Evolutionary conservation across 2,113 vertebrate genomes (phyloP).

Genomic region (Aldabrachelys gigantea): DNA sequence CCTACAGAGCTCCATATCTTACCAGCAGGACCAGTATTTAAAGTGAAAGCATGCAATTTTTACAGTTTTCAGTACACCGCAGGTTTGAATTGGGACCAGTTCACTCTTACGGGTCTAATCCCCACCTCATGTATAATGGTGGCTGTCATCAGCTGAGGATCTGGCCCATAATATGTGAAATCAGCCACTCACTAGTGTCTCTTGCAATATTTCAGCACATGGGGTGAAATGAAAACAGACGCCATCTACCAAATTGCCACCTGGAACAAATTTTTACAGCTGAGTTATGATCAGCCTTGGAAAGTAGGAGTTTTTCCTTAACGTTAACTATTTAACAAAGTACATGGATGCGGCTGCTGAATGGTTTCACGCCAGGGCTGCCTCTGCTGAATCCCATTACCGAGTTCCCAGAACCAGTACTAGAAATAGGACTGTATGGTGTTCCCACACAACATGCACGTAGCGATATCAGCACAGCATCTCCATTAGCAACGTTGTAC

Average conservation of each 20-base stretch:
- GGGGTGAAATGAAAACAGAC: slow-evolving; percentile 4
- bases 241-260: slow-evolving; percentile 30
- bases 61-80: background rate
- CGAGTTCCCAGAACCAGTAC: background rate
- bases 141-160: background rate
- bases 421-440: background rate
- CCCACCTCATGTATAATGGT: background rate
- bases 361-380: background rate
- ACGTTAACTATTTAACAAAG: rapidly evolving
- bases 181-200: background rate
- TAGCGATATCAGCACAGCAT: background rate
- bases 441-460: rapidly evolving
- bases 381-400: background rate
- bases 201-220: background rate
- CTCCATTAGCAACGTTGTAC: background rate
- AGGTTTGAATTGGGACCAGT: background rate
- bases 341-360: background rate
- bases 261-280: slow-evolving; percentile 41
- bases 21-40: background rate
- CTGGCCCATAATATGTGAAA: background rate
- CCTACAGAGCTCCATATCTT: background rate
- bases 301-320: background rate
- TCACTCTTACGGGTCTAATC: background rate
- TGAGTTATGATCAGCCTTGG: slow-evolving; percentile 4
- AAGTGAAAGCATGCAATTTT: background rate